Evolutionary conservation across 1,140 invertebrate genomes (phyloP), one percentile per base, ranked within the genome.

Genomic region (Aphelinus certus): DNA sequence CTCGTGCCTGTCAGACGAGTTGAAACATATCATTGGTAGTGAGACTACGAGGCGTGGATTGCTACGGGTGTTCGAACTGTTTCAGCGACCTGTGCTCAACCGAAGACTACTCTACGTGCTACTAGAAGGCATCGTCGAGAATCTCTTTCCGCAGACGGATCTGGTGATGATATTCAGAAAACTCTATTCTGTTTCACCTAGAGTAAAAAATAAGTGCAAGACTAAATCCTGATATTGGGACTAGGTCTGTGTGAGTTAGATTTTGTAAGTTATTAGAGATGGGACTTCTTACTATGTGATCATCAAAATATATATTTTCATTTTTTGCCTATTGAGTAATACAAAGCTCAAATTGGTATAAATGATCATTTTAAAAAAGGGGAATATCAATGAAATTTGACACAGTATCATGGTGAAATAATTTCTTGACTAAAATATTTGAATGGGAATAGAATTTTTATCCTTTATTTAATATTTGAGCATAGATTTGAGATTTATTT

Each of bases 11-110:
- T 82, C 90, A 91, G 96, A 98, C 88, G 96, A 98, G 86, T 86
- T 98, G 66, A 93, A 95, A 82, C 95, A 96, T 84, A 93, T 98
- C 78, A 94, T 98, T 76, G 97, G 97, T 1, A 95, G 93, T 77
- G 95, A 97, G 81, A 96, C 96, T 4, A 95, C 95, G 5, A 88
- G 95, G 48, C 90, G 92, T 71, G 97, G 97, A n/a, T 88, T 98
- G 1, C 86, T 95, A n/a, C 93, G 93, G 51, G 92, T 97, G 3
- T 98, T 97, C 83, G 94, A 96, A 81, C 89, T 97, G 77, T 93
- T 97, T 80, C 96, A 98, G 89, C 91, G 94, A 76, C 92, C 93
- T 79, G 91, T 93, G 71, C 90, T 98, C 46, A 98, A 98, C 87
- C 91, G 92, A 80, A 90, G 97, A 81, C 89, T 98, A 65, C 84